Evolutionary conservation across 2,797 vertebrate species (phyloP).

Genomic region (Hydrolagus colliei): DNA sequence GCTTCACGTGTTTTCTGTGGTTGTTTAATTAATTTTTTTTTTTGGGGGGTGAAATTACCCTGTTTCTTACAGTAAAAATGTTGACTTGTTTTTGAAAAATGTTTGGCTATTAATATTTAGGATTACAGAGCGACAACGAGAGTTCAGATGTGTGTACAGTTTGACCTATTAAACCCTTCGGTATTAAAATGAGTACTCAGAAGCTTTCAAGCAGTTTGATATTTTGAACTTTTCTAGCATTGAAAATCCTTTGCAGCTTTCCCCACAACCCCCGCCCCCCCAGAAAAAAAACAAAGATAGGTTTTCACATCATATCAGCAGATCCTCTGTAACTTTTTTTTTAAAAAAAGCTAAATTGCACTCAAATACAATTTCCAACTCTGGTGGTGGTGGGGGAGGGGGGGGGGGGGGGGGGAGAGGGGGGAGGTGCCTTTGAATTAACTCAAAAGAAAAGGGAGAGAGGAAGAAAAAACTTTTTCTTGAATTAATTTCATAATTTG

Average conservation of each 20-base stretch:
- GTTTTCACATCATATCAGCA: not conserved
- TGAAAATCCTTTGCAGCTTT: conserved; percentile 1
- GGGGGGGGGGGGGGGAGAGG: too few species aligned
- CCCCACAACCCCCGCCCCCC: not conserved
- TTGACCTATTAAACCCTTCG: not conserved
- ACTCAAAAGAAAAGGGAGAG: not conserved
- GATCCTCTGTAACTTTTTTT: too few species aligned
- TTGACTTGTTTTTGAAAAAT: too few species aligned
- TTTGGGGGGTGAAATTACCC: too few species aligned
- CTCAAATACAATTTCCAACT: not conserved
- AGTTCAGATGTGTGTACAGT: not conserved
- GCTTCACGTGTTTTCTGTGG: not conserved
- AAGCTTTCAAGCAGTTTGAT: too few species aligned
- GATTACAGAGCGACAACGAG: too few species aligned
- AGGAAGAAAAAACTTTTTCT: not conserved
- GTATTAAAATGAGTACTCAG: too few species aligned
- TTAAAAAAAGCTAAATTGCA: not conserved
- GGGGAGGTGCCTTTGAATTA: not conserved
- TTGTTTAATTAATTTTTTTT: not conserved
- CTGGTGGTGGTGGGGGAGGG: too few species aligned
- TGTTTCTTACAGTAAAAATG: too few species aligned
- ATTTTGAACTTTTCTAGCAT: not conserved
- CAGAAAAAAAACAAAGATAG: too few species aligned
- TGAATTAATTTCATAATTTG: conserved; percentile 22
- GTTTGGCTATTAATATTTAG: too few species aligned